These are phyloP conservation scores for Tethya wilhelma DNA, from an alignment of 37 sponge, comb jelly and placozoan genomes.

Conservation along the genomic window DNA sequence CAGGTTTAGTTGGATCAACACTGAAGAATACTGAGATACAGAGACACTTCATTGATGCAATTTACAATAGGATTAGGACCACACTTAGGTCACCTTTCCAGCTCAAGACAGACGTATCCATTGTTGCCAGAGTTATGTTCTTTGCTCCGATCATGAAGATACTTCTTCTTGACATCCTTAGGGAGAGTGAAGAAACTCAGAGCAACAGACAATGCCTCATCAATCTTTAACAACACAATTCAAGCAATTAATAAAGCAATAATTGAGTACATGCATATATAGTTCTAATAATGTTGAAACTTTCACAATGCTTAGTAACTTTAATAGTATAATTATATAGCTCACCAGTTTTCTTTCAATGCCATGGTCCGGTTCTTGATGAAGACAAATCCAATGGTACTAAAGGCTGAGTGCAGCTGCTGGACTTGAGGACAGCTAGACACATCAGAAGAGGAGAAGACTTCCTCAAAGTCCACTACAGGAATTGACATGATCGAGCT, in stretches of 20 bases:
- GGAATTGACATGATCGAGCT: too few species aligned
- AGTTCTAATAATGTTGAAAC: too few species aligned
- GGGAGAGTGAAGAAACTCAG: slow-evolving; percentile 48
- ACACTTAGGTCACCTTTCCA: slow-evolving; percentile 49
- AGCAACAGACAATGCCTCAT: slow-evolving; percentile 9
- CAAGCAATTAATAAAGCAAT: not conserved
- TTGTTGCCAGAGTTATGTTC: slow-evolving; percentile 19
- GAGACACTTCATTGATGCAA: not conserved
- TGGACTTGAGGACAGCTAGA: slow-evolving; percentile 15
- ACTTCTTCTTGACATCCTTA: slow-evolving; percentile 23
- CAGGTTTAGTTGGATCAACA: slow-evolving; percentile 49
- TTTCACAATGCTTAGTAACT: too few species aligned
- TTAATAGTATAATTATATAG: too few species aligned
- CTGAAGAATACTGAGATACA: slow-evolving; percentile 17
- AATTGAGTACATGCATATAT: too few species aligned
- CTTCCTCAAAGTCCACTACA: slow-evolving; percentile 13
- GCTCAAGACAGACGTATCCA: slow-evolving; percentile 67
- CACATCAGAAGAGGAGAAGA: not conserved
- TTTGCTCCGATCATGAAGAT: not conserved
- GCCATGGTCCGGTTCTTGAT: slow-evolving; percentile 56
- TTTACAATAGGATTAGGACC: too few species aligned
- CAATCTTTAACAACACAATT: slow-evolving; percentile 22
- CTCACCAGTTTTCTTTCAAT: slow-evolving; percentile 43
- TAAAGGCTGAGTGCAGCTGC: slow-evolving; percentile 47
- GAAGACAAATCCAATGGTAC: slow-evolving; percentile 57